Evolutionary conservation across 2,797 vertebrate genomes (phyloP).

Genomic region (Anabas testudineus): DNA sequence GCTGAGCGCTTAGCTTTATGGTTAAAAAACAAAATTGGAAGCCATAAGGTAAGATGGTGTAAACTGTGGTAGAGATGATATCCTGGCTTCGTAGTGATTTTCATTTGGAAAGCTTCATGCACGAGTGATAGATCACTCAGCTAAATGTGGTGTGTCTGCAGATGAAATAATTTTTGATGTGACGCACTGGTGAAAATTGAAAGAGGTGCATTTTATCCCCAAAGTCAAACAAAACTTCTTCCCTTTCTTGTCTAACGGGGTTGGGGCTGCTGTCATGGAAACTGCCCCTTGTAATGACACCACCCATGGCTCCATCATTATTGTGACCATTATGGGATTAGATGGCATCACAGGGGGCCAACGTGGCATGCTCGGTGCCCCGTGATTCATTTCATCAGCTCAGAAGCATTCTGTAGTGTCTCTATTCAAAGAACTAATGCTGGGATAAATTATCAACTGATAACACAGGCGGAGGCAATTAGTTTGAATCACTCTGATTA

Average conservation of each 20-base stretch:
- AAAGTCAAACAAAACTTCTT: slow-evolving; percentile 27
- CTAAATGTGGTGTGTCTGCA: slow-evolving; percentile 50
- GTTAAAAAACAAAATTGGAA: slow-evolving; percentile 21
- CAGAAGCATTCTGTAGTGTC: slow-evolving; percentile 39
- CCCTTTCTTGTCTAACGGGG: not conserved
- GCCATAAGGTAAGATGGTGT: slow-evolving; percentile 13
- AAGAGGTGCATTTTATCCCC: slow-evolving; percentile 34
- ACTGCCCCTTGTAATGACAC: slow-evolving; percentile 65
- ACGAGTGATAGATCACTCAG: slow-evolving; percentile 38
- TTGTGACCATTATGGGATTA: slow-evolving; percentile 73
- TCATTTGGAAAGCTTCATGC: slow-evolving; percentile 51
- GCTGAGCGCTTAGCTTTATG: not conserved
- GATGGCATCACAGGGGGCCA: slow-evolving; percentile 59
- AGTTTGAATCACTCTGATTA: slow-evolving; percentile 50
- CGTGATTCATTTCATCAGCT: slow-evolving; percentile 64
- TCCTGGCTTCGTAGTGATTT: slow-evolving; percentile 27
- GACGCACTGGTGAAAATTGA: slow-evolving; percentile 13
- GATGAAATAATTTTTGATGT: slow-evolving; percentile 38
- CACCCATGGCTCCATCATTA: slow-evolving; percentile 71
- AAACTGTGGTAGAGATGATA: not conserved
- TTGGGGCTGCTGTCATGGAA: slow-evolving; percentile 63
- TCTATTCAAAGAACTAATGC: slow-evolving; percentile 20
- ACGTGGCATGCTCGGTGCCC: slow-evolving; percentile 35
- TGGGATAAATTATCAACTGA: slow-evolving; percentile 60
- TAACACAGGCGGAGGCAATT: slow-evolving; percentile 51